Evolutionary conservation across 2,113 vertebrate species (phyloP), one percentile per base, ranked within the genome.

Genomic region (Forbesichthys agassizii): DNA sequence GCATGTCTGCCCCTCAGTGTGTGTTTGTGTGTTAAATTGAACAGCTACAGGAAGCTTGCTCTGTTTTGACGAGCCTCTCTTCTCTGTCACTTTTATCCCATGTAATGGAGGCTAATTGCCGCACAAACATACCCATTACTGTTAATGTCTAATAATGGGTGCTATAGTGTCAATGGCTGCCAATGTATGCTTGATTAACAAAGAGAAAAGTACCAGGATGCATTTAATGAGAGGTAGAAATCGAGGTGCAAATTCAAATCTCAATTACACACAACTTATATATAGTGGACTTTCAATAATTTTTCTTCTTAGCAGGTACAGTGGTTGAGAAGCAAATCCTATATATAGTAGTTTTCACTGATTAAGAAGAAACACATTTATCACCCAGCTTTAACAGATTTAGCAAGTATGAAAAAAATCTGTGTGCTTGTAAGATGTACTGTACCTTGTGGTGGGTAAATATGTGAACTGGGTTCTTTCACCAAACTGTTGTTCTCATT

Each of bases 41-140:
- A 75, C 61, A 13, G 61, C 77, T 83, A 83, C 74, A 81, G 86
- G 87, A 86, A 83, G 73, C 88, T 91, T 88, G 87, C 91, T 90
- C 89, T 88, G 88, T 67, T 89, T 89, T 90, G 84, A 90, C 90
- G 86, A 69, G 80, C 78, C 80, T 87, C 73, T 81, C 79, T 75
- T 83, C 88, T 86, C 82, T 86, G 83, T 86, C 77, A 82, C 88
- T 89, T 75, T 88, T 90, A 84, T 89, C 83, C 74, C 20, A 81
- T 77, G 74, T 88, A 88, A 88, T 87, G 85, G 85, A 86, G 75
- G 83, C 82, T 88, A 87, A 90, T 90, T 88, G 86, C 78, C 59
- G 68, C 82, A 79, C 71, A 77, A 78, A 84, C 81, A 84, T 79
- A 78, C 81, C 69, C 73, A 53, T 70, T 67, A 64, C 82, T 81